A percentile compares a stretch with the other conserved stretches of the same genome.
Evolutionary conservation across 2,113 vertebrate genomes (phyloP).

Genomic region (Procavia capensis): DNA sequence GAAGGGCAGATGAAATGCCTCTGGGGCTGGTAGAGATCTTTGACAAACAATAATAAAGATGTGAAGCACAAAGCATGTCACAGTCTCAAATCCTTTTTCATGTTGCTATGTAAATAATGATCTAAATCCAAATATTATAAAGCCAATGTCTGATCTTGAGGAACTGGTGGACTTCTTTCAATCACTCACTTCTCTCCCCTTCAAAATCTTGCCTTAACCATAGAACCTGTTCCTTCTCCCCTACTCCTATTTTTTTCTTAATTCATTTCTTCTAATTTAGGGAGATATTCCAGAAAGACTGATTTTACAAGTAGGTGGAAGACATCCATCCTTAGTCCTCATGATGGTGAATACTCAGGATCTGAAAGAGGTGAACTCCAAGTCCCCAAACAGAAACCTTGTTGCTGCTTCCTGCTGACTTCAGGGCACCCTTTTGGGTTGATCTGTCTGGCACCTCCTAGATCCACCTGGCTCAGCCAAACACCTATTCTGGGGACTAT

Average conservation of each 20-base stretch:
- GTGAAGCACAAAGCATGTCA: neutral
- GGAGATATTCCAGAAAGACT: neutral
- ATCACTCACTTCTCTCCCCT: neutral
- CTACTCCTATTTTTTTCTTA: neutral
- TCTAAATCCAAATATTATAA: neutral
- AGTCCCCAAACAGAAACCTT: neutral
- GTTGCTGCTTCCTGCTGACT: neutral
- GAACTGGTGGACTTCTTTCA: neutral
- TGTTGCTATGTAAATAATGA: neutral
- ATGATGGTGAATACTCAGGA: neutral
- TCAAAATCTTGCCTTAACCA: neutral
- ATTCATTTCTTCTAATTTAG: neutral
- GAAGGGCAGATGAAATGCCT: neutral
- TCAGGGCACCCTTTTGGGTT: neutral
- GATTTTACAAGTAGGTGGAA: neutral
- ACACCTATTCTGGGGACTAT: neutral
- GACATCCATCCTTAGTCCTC: neutral
- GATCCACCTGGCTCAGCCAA: neutral
- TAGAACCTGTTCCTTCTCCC: neutral
- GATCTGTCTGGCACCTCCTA: neutral
- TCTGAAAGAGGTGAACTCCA: neutral
- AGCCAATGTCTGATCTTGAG: neutral
- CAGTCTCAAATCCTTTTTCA: neutral
- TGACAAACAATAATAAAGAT: constrained; percentile 27
- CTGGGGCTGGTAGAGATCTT: neutral